Evolutionary conservation across 2,888 invertebrate species (phyloP).

Genomic region (Aphidius colemani): DNA sequence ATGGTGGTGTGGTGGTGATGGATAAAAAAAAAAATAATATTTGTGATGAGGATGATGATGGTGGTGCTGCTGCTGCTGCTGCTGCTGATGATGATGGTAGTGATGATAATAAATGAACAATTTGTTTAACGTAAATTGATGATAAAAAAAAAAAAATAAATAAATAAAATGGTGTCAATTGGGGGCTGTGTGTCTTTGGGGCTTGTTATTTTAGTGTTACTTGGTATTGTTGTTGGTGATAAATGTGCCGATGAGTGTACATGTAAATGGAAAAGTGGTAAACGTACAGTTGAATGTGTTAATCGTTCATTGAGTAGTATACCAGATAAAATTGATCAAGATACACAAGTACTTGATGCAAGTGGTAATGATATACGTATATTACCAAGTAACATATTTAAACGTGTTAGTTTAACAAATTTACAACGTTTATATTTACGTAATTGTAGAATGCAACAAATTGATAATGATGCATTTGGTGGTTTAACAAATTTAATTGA

Average conservation of each 20-base stretch:
- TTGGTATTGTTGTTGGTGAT: conserved; percentile 47
- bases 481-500: conserved; percentile 89
- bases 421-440: conserved; percentile 85
- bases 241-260: conserved; percentile 66
- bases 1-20: too few species aligned
- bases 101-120: neutral
- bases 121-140: conserved; percentile 2
- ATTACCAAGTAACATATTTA: conserved; percentile 81
- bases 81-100: too few species aligned
- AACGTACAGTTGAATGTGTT: conserved; percentile 89
- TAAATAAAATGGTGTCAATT: conserved; percentile 11
- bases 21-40: too few species aligned
- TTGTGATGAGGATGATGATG: too few species aligned
- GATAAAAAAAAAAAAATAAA: neutral
- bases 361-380: conserved; percentile 86
- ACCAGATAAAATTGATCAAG: conserved; percentile 83
- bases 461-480: conserved; percentile 82
- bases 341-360: conserved; percentile 89
- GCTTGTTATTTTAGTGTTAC: conserved; percentile 23
- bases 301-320: conserved; percentile 82
- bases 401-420: conserved; percentile 79
- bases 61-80: too few species aligned
- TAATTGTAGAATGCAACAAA: conserved; percentile 83
- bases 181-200: conserved; percentile 29
- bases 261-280: conserved; percentile 94